A percentile compares a stretch with the other conserved stretches of the same genome.
phyloP scores from a whole-genome alignment of 1,140 invertebrate species.

The Oscheius sp. region DNA sequence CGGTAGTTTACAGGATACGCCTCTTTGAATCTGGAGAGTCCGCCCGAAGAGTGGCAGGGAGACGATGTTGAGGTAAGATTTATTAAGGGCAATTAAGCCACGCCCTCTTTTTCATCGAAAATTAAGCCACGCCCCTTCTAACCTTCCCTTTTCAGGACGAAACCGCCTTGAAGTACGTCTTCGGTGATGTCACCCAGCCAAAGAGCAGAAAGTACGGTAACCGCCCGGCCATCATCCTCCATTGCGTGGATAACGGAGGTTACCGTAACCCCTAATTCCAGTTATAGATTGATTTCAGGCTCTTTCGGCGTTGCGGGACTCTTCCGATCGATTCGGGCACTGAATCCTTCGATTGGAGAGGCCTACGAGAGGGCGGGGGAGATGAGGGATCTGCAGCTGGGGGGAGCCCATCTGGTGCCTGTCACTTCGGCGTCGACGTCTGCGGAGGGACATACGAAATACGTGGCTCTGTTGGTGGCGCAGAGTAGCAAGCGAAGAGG shows the following conservation, averaged over 20 bases:
- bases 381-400: conserved; percentile 1
- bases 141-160: conserved; percentile 4
- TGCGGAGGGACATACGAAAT: background rate
- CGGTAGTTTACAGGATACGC: too few relatives aligned
- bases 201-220: background rate
- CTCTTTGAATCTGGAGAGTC: background rate
- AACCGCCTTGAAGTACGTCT: background rate
- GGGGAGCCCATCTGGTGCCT: conserved; percentile 1
- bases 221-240: background rate
- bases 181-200: conserved; percentile 9
- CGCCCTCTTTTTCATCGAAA: background rate
- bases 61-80: background rate
- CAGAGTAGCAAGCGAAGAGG: background rate
- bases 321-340: background rate
- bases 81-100: background rate
- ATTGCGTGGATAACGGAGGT: conserved; percentile 15
- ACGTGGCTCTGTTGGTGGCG: background rate
- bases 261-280: background rate
- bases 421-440: background rate
- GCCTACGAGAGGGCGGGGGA: conserved; percentile 2
- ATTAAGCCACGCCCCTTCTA: background rate
- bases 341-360: background rate
- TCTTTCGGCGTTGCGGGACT: conserved; percentile 1
- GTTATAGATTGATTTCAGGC: background rate
- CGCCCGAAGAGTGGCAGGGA: background rate